phyloP scores from a whole-genome alignment of 2,888 invertebrate species.

The Petrophora chlorosata region DNA sequence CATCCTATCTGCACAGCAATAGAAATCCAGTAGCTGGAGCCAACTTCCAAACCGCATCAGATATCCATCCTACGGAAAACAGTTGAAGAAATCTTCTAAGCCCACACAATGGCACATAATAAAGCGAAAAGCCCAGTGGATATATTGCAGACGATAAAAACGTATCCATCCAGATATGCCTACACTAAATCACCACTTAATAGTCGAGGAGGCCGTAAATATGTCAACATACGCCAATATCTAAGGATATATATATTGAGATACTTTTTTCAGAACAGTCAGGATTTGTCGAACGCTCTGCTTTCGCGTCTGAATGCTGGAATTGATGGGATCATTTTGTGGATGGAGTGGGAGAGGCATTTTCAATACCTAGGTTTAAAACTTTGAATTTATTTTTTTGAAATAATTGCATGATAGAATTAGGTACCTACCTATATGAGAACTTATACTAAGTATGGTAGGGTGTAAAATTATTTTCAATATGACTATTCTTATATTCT shows the following conservation, averaged over 20 bases:
- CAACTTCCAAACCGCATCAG: constrained; percentile 27
- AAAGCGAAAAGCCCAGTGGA: constrained; percentile 70
- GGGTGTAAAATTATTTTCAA: too few species aligned
- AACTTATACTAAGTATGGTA: too few species aligned
- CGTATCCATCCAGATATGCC: constrained; percentile 82
- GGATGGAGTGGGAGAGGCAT: too few species aligned
- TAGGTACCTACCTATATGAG: too few species aligned
- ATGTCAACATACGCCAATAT: constrained; percentile 82
- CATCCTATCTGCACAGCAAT: too few species aligned
- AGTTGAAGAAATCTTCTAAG: constrained; percentile 30
- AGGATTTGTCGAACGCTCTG: constrained; percentile 20
- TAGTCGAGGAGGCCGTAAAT: constrained; percentile 80
- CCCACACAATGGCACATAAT: constrained; percentile 69
- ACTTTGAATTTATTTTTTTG: neutral
- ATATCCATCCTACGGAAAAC: constrained; percentile 29
- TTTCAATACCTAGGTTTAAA: neutral
- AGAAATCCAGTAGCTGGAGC: neutral
- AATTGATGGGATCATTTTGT: constrained; percentile 6
- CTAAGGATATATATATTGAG: constrained; percentile 71
- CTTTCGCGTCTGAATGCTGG: constrained; percentile 1
- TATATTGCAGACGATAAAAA: constrained; percentile 81
- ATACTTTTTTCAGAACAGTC: constrained; percentile 52
- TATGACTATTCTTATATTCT: too few species aligned
- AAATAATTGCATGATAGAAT: too few species aligned
- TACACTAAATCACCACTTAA: constrained; percentile 81